phyloP scores from a whole-genome alignment of 1,140 invertebrate genomes.

The Tetraneura akinire region DNA sequence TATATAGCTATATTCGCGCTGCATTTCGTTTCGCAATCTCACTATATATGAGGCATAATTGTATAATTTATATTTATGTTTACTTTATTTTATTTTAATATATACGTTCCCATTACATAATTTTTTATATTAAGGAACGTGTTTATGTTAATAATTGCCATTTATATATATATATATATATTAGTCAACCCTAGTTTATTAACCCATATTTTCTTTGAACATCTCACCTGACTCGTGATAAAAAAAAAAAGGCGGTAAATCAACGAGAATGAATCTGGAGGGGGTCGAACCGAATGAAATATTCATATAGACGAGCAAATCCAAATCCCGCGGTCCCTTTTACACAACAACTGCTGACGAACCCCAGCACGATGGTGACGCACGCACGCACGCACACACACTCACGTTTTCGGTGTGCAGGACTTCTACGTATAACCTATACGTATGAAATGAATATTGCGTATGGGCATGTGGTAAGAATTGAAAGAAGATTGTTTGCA shows the following conservation, averaged over 20 bases:
- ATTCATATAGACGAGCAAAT: not conserved
- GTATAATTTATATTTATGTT: too few relatives aligned
- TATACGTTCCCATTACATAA: not conserved
- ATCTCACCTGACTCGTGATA: not conserved
- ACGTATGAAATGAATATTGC: too few relatives aligned
- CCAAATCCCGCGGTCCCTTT: not conserved
- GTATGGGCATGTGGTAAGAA: too few relatives aligned
- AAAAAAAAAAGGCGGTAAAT: not conserved
- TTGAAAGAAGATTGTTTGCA: slow-evolving; percentile 32
- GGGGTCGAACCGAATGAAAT: not conserved
- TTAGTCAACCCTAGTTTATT: too few relatives aligned
- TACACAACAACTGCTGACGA: not conserved
- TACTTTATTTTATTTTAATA: too few relatives aligned
- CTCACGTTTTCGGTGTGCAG: not conserved
- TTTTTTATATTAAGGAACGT: slow-evolving; percentile 2
- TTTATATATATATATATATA: too few relatives aligned
- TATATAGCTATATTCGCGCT: not conserved
- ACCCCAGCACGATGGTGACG: not conserved
- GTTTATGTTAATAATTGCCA: too few relatives aligned
- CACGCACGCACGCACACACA: not conserved
- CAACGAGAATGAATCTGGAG: too few relatives aligned
- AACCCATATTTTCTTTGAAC: not conserved
- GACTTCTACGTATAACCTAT: not conserved
- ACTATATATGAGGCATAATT: too few relatives aligned
- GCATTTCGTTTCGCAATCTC: not conserved